phyloP scores from a whole-genome alignment of 2,113 vertebrate species.

The Percopsis transmontana region DNA sequence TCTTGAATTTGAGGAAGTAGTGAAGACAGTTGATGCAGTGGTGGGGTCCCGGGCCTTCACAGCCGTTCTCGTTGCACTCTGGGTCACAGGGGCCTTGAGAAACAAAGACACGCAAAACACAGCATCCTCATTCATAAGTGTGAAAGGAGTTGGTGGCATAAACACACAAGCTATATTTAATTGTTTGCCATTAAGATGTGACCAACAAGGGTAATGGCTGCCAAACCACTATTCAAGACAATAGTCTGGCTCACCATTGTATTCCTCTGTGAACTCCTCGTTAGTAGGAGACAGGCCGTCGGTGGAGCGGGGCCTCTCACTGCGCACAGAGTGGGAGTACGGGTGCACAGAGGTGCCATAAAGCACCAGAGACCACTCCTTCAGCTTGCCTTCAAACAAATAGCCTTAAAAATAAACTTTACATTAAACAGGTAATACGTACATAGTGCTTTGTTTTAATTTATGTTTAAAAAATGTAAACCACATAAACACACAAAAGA shows the following conservation, averaged over 20 bases:
- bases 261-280: slow-evolving; percentile 91
- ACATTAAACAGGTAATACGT: not conserved
- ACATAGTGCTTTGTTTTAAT: not conserved
- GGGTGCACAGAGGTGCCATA: slow-evolving; percentile 96
- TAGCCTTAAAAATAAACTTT: not conserved
- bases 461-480: not conserved
- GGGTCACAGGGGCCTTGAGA: slow-evolving; percentile 88
- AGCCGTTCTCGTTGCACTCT: slow-evolving; percentile 93
- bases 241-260: slow-evolving; percentile 79
- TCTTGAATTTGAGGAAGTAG: slow-evolving; percentile 98
- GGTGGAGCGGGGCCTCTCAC: slow-evolving; percentile 84
- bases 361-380: slow-evolving; percentile 97
- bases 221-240: not conserved
- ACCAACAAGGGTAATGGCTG: no score
- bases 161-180: not conserved
- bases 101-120: slow-evolving; percentile 1
- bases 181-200: no score
- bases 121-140: not conserved
- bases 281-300: slow-evolving; percentile 74
- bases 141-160: not conserved
- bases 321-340: slow-evolving; percentile 86
- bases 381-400: slow-evolving; percentile 88
- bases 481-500: no score
- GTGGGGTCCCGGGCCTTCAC: slow-evolving; percentile 94
- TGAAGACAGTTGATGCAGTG: slow-evolving; percentile 96